Base-by-base conservation (phyloP, 2,888 invertebrate genomes). In the Lasioglossum lativentre region DNA sequence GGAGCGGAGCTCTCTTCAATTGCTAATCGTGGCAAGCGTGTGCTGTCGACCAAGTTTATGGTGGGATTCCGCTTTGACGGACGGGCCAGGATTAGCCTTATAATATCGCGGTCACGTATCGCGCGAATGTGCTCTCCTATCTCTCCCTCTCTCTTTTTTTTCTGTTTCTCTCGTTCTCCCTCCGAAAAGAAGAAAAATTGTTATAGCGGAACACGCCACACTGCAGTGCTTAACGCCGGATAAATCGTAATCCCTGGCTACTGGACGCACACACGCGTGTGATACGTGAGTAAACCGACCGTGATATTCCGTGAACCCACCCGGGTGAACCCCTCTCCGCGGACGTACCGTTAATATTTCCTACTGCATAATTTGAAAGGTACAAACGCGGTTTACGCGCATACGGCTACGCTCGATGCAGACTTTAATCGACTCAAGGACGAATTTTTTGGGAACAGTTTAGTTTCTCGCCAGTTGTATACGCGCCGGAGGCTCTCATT, bases 1-100 rank as follows among this genome's bases (percentile, higher is more conserved):
- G 77, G 8, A 52, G 78, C 80, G 86, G 85, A 88, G 83, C 87
- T 82, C 78, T 75, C 34, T 90, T 90, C 85, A 91, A 91, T 91
- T 89, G 83, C 79, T 89, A 85, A 87, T 88, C 83, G 79, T 73
- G 63, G n/a, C 72, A 38, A 77, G 73, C 68, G 59, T 59, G 78
- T 77, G 83, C 52, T 66, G 73, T 63, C 81, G 80, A 45, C 66
- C 40, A 47, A 68, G 79, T 81, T 88, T 82, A 86, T 80, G 84
- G 82, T 87, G 87, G 84, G 82, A 88, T 85, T 85, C 86, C 66
- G 81, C 79, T 87, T 80, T 86, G 81, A 89, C 88, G 83, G 83
- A 84, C 89, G 79, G 83, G 66, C 78, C 79, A 68, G 87, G 87
- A 89, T 89, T 89, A 89, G 85, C 80, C 78, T 82, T 81, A 30